A percentile compares a stretch with the other conserved stretches of the same genome.
Evolutionary conservation across 1,140 invertebrate genomes (phyloP).

Genomic region (Mycetomoellerius zeteki): DNA sequence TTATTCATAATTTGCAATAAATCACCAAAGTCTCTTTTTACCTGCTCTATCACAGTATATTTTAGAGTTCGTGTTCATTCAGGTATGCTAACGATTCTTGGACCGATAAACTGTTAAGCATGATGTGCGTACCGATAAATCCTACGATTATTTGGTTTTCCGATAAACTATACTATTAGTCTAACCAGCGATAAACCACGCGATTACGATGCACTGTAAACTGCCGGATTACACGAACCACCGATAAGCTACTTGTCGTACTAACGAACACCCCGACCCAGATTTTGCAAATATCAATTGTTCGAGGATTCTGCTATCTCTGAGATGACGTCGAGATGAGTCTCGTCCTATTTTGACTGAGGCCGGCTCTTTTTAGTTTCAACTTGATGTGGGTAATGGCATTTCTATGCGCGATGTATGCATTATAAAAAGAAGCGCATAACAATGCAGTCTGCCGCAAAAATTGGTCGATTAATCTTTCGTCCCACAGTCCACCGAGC

Average conservation of each 20-base stretch:
- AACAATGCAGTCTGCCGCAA: slow-evolving; percentile 23
- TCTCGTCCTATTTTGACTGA: neutral
- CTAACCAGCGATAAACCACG: slow-evolving; percentile 54
- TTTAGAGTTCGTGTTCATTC: neutral
- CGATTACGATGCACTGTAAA: slow-evolving; percentile 54
- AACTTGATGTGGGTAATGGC: neutral
- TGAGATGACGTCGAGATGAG: neutral
- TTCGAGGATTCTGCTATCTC: neutral
- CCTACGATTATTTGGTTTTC: slow-evolving; percentile 38
- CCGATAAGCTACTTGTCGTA: slow-evolving; percentile 48
- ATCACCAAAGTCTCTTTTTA: neutral
- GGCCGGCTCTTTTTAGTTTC: neutral
- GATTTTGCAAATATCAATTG: slow-evolving; percentile 7
- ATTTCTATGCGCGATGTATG: slow-evolving; percentile 16
- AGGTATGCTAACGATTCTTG: neutral
- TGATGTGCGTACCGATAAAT: slow-evolving; percentile 45
- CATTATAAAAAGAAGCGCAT: slow-evolving; percentile 37
- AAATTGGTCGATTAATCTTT: slow-evolving; percentile 58
- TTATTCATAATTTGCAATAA: neutral
- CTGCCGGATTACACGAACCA: slow-evolving; percentile 42
- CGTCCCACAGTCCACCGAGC: slow-evolving; percentile 14
- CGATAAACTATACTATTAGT: slow-evolving; percentile 57
- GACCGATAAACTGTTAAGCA: slow-evolving; percentile 23
- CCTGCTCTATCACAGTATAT: neutral
- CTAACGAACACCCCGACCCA: slow-evolving; percentile 41